phyloP scores from a whole-genome alignment of 92 coral and sea anemone genomes.

The Zoanthus solanderi region DNA sequence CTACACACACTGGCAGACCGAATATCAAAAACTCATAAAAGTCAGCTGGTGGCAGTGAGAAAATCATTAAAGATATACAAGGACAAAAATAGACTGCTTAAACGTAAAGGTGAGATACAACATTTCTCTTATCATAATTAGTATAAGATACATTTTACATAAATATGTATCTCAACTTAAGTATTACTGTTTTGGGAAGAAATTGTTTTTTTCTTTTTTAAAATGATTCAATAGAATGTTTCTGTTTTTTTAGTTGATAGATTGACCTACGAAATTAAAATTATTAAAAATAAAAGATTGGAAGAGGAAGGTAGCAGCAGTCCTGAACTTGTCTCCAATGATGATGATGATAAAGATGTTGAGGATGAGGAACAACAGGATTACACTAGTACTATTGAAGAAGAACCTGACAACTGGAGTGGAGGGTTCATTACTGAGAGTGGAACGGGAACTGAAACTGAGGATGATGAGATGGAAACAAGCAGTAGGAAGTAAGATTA shows the following conservation, averaged over 20 bases:
- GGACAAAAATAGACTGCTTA: constrained; percentile 9
- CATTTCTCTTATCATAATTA: background rate
- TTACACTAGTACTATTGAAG: constrained; percentile 33
- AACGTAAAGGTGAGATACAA: constrained; percentile 17
- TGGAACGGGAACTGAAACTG: constrained; percentile 34
- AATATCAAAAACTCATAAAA: background rate
- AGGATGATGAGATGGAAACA: constrained; percentile 39
- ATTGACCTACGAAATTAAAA: constrained; percentile 8
- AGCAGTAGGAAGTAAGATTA: constrained; percentile 36
- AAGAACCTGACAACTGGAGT: constrained; percentile 37
- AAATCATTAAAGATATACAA: background rate
- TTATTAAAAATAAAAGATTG: background rate
- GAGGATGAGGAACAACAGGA: constrained; percentile 1
- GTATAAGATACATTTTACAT: no score
- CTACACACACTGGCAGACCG: constrained; percentile 21
- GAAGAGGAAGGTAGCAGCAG: constrained; percentile 9
- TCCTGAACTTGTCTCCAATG: background rate
- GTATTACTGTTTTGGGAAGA: background rate
- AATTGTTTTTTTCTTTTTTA: background rate
- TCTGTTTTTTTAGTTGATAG: constrained; percentile 4
- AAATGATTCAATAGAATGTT: background rate
- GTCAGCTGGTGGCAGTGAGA: constrained; percentile 7
- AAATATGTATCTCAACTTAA: background rate
- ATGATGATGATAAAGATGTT: constrained; percentile 10
- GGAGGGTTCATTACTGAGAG: constrained; percentile 43